Conservation (phyloP, 2,888 invertebrate species). For the Athalia circularis region DNA sequence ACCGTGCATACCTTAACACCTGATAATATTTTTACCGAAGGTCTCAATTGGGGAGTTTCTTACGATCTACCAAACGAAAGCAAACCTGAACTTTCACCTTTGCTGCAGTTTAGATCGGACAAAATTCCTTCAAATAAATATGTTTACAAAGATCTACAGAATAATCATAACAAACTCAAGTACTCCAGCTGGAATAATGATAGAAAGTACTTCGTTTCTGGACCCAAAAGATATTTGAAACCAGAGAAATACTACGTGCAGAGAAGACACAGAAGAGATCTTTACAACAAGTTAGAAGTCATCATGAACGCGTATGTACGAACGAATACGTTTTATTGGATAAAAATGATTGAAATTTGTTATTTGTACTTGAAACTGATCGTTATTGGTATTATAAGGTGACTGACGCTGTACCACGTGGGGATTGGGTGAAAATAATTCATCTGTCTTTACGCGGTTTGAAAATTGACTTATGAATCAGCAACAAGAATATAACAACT, state of each 20-base stretch:
- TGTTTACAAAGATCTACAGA: slow-evolving; percentile 31
- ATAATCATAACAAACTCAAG: slow-evolving; percentile 3
- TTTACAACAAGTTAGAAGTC: slow-evolving; percentile 82
- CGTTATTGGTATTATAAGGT: no score
- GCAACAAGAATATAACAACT: slow-evolving; percentile 6
- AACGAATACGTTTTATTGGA: neutral
- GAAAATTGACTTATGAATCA: neutral
- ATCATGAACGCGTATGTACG: slow-evolving; percentile 82
- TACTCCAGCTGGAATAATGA: slow-evolving; percentile 36
- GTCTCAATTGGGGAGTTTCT: slow-evolving; percentile 83
- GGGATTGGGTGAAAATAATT: neutral
- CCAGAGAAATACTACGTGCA: slow-evolving; percentile 72
- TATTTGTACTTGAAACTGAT: no score
- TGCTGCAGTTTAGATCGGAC: slow-evolving; percentile 66
- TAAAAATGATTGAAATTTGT: neutral
- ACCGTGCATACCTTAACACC: slow-evolving; percentile 74
- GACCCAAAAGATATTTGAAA: slow-evolving; percentile 62
- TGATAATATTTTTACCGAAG: slow-evolving; percentile 78
- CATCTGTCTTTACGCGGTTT: slow-evolving; percentile 14
- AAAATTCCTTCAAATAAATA: slow-evolving; percentile 55
- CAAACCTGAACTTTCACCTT: slow-evolving; percentile 68
- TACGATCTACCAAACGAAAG: slow-evolving; percentile 76
- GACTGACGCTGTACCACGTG: no score
- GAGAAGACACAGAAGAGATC: slow-evolving; percentile 80
- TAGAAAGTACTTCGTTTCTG: slow-evolving; percentile 46